phyloP scores from a whole-genome alignment of 2,113 vertebrate species.

The Pseudorectes ferrugineus region DNA sequence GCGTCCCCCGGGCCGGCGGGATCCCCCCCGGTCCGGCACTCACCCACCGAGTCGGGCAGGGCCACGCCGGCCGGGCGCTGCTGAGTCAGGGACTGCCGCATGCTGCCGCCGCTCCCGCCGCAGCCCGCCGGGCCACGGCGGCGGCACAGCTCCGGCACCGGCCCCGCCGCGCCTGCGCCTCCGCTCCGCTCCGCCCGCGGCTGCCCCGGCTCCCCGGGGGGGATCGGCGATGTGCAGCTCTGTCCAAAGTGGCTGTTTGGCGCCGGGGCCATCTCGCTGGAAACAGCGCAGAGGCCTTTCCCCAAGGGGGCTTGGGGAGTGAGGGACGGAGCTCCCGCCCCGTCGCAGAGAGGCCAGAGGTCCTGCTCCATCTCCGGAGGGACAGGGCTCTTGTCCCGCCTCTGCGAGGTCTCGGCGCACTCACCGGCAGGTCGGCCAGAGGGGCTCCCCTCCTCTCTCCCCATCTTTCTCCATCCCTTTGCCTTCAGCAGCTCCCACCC shows the following conservation, averaged over 20 bases:
- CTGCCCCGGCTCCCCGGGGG: background rate
- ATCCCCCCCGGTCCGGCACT: too few species aligned
- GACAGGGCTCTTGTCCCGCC: background rate
- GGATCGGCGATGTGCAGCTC: accelerated
- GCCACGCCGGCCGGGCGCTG: too few species aligned
- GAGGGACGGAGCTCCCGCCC: background rate
- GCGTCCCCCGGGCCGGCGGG: background rate
- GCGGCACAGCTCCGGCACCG: background rate
- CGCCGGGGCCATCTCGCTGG: too few species aligned
- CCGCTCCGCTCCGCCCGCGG: background rate
- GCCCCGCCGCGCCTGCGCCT: background rate
- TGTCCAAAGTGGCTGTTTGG: accelerated
- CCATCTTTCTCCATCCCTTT: background rate
- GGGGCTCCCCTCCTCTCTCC: background rate
- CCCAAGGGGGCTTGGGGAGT: background rate
- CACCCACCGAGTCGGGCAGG: too few species aligned
- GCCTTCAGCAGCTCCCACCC: background rate
- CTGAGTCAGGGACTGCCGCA: too few species aligned
- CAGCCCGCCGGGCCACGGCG: background rate
- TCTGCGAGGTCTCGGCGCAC: background rate
- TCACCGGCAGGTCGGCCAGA: background rate
- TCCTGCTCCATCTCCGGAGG: background rate
- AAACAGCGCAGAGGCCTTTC: background rate
- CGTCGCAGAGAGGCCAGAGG: background rate
- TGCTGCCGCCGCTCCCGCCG: too few species aligned